Base-by-base conservation (phyloP, 2,797 vertebrate genomes). In the Mormyrops boulengeri region DNA sequence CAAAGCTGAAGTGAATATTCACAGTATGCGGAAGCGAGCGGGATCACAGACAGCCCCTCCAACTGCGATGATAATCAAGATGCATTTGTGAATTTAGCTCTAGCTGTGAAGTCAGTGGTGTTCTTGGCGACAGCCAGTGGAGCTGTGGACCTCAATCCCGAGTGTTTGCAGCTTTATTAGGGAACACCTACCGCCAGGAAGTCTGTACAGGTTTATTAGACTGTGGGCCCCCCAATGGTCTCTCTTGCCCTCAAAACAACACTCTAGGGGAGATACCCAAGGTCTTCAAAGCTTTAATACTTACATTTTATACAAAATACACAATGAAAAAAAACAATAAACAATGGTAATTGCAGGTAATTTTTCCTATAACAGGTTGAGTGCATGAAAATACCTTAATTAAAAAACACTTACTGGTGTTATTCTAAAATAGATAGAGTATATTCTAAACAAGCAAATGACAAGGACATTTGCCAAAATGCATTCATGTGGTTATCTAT, bases 151-250 rank as follows among this genome's bases (percentile, higher is more conserved):
- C 53, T 82, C 41, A 1, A 85, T 80, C 88, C 77, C 87, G 57
- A 85, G 89, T 88, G 89, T 26, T 26, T 60, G 89, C 22, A n/a
- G 88, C 77, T 90, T 73, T 69, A 90, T 90, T 73, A 53, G 44
- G 69, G 89, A 85, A 34, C 26, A 49, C 57, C 89, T 85, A 55
- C 89, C 82, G 87, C 19, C 77, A 17, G 26, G 52, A 82, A 47
- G 87, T 49, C 73, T 82, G 87, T 90, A 77, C 69, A n/a, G 57
- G 55, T 49, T 90, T 57, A 60, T 84, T 88, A 88, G 38, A 88
- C 44, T 22, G 14, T 50, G 3, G 87, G 55, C 26, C 53, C 41
- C 38, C 89, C 89, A 47, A 90, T 47, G 55, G 41, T 82, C 26
- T 85, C 8, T 30, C 60, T 88, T 69, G 88, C 47, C 30, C 57